Evolutionary conservation across 2,797 vertebrate species (phyloP).

Genomic region (Intellagama lesueurii): DNA sequence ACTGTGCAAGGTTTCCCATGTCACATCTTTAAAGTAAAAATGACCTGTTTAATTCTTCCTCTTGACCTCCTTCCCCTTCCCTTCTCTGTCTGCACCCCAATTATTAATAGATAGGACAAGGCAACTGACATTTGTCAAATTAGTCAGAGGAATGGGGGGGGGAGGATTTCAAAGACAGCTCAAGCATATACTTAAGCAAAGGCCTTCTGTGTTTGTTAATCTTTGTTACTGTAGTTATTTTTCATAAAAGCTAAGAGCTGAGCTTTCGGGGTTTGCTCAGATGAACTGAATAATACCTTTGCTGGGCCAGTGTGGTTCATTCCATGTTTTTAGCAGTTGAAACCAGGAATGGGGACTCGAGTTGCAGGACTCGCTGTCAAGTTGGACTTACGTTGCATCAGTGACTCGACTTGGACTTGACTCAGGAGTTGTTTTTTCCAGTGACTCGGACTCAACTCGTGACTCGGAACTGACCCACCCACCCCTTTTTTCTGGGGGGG

Average conservation of each 20-base stretch:
- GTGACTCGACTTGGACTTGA: too few relatives aligned
- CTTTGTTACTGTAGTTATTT: conserved; percentile 74
- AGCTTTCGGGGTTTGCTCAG: conserved; percentile 64
- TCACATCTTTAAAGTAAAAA: conserved; percentile 63
- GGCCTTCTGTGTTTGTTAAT: conserved; percentile 70
- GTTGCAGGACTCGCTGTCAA: too few relatives aligned
- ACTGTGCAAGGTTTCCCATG: conserved; percentile 50
- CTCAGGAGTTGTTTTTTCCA: too few relatives aligned
- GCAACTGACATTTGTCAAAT: conserved; percentile 65
- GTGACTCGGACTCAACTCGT: too few relatives aligned
- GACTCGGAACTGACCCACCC: too few relatives aligned
- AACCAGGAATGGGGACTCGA: too few relatives aligned
- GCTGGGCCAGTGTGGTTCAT: conserved; percentile 65
- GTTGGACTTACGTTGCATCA: too few relatives aligned
- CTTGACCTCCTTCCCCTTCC: background rate
- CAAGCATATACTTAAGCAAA: conserved; percentile 70
- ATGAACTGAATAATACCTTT: conserved; percentile 62
- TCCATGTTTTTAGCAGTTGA: conserved; percentile 55
- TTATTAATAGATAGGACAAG: conserved; percentile 52
- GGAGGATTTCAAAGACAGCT: conserved; percentile 58
- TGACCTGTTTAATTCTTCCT: conserved; percentile 62
- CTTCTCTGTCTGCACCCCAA: background rate
- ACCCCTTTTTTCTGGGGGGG: too few relatives aligned
- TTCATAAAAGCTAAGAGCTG: conserved; percentile 65
- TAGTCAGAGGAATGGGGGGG: conserved; percentile 52